Evolutionary conservation across 2,113 vertebrate genomes (phyloP).

Genomic region (Tychaedon coryphoeus): DNA sequence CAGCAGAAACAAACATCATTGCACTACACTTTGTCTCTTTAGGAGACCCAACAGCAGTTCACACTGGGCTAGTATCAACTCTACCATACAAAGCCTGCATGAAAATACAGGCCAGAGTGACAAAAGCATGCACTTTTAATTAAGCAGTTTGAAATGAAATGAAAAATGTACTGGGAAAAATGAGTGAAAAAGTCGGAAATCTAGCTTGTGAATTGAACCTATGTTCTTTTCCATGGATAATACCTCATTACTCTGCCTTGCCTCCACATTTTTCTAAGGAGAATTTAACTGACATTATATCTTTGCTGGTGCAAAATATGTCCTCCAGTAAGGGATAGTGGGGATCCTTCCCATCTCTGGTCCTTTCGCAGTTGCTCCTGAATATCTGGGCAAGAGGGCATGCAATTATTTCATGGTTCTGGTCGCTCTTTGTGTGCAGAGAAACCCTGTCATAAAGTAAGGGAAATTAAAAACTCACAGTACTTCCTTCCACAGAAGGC

Average conservation of each 20-base stretch:
- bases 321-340: not conserved
- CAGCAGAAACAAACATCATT: slow-evolving; percentile 50
- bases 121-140: not conserved
- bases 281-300: not conserved
- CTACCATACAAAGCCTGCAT: not conserved
- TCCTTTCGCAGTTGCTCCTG: not conserved
- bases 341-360: not conserved
- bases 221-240: not conserved
- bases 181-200: not conserved
- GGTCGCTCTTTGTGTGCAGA: not conserved
- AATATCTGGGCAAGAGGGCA: not conserved
- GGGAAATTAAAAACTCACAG: not conserved
- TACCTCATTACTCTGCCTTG: not conserved
- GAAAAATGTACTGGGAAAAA: not conserved
- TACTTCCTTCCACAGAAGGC: not conserved
- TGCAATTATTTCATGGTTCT: not conserved
- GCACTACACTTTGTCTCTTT: not conserved
- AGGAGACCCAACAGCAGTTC: slow-evolving; percentile 40
- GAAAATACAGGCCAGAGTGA: not conserved
- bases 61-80: slow-evolving; percentile 1
- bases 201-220: not conserved
- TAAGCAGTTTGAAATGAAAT: not conserved
- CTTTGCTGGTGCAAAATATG: not conserved
- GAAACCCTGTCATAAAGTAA: not conserved
- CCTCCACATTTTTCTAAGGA: not conserved